phyloP scores from a whole-genome alignment of 2,888 invertebrate genomes.

The Phaedon cochleariae region DNA sequence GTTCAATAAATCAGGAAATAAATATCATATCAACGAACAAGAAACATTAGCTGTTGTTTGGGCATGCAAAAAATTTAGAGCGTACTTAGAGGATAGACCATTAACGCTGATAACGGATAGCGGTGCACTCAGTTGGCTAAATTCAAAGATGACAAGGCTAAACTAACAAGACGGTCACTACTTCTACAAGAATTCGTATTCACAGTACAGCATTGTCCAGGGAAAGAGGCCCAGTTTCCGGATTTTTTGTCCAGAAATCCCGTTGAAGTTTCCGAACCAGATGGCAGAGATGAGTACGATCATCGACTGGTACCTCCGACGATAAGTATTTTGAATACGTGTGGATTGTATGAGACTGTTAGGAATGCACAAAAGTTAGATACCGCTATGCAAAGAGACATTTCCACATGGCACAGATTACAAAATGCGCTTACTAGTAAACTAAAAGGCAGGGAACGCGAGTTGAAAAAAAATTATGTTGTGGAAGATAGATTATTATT shows the following conservation, averaged over 20 bases:
- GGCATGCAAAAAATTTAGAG: too few species aligned
- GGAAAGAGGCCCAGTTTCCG: constrained; percentile 35
- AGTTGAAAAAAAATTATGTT: too few species aligned
- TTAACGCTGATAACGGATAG: constrained; percentile 37
- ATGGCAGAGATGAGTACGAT: not conserved
- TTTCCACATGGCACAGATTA: not conserved
- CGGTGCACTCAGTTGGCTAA: constrained; percentile 22
- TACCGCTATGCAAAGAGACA: not conserved
- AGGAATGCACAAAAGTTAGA: constrained; percentile 31
- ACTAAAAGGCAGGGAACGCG: not conserved
- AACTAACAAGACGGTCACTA: constrained; percentile 32
- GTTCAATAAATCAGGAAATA: not conserved
- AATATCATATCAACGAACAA: too few species aligned
- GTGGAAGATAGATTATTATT: not conserved
- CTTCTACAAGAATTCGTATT: constrained; percentile 35
- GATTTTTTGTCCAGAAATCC: constrained; percentile 34
- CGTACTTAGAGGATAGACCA: too few species aligned
- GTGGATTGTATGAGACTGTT: not conserved
- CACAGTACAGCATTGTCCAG: constrained; percentile 42
- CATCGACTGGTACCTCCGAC: not conserved
- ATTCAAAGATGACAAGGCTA: constrained; percentile 25
- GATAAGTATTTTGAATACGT: not conserved
- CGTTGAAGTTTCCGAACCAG: not conserved
- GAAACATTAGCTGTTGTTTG: too few species aligned
- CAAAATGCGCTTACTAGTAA: not conserved